Conservation (phyloP, 2,113 vertebrate species). For the Proteles cristata region DNA sequence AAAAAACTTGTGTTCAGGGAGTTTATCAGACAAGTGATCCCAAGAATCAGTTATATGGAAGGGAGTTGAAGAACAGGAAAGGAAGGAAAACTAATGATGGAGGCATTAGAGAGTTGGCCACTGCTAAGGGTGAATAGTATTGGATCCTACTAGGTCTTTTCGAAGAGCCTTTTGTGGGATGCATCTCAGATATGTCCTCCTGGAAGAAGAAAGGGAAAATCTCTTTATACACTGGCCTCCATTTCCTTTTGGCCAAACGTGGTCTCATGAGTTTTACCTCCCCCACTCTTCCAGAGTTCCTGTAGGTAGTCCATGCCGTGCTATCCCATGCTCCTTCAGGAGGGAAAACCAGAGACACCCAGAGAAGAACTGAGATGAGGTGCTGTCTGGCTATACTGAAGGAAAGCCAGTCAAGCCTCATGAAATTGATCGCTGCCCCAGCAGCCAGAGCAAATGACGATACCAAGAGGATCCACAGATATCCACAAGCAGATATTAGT, state of each 20-base stretch:
- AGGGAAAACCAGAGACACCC: neutral
- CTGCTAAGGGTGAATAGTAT: neutral
- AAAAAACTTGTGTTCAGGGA: neutral
- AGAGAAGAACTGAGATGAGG: too few species aligned
- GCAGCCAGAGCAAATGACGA: too few species aligned
- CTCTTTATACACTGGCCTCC: neutral
- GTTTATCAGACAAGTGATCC: neutral
- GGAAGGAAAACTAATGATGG: neutral
- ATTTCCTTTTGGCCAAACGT: neutral
- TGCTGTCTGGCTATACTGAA: neutral
- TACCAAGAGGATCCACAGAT: neutral
- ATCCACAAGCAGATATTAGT: neutral
- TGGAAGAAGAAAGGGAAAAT: neutral
- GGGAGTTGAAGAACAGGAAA: neutral
- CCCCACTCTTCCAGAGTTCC: neutral
- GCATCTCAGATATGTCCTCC: neutral
- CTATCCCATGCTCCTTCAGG: neutral
- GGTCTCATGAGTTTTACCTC: neutral
- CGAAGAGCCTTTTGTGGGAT: neutral
- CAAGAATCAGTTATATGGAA: neutral
- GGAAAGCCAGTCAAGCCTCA: neutral
- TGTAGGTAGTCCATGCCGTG: neutral
- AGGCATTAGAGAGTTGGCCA: too few species aligned
- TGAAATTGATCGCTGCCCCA: neutral
- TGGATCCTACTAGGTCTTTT: neutral